A percentile compares a stretch with the other conserved stretches of the same genome.
Evolutionary conservation across 1,140 invertebrate genomes (phyloP).

Genomic region (Frieseomelitta varia): DNA sequence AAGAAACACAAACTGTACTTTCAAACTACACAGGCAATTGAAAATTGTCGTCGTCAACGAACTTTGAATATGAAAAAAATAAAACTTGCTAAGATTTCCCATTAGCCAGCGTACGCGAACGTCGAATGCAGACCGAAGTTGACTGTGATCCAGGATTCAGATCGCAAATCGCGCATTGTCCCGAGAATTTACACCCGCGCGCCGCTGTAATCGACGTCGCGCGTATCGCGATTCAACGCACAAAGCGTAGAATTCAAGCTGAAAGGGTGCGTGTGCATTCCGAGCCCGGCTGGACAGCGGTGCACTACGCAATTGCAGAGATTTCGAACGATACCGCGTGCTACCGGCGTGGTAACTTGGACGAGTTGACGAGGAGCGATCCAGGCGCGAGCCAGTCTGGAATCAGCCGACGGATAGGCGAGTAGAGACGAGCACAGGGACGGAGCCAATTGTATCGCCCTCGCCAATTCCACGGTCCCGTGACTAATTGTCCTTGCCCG

Average conservation of each 20-base stretch:
- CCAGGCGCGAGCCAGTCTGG: background rate
- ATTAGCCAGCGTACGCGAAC: no score
- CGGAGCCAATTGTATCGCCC: conserved; percentile 57
- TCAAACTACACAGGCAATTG: no score
- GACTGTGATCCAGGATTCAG: no score
- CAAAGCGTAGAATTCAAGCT: background rate
- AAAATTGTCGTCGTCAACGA: no score
- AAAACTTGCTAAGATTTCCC: no score
- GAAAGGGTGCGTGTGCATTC: background rate
- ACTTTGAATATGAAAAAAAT: no score
- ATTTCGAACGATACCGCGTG: conserved; percentile 59
- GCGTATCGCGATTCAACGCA: conserved; percentile 1
- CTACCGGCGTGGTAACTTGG: conserved; percentile 27
- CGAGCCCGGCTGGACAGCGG: conserved; percentile 3
- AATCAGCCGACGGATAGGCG: background rate
- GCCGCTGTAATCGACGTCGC: background rate
- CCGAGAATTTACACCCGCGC: no score
- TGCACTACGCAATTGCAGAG: conserved; percentile 44
- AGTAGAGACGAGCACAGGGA: background rate
- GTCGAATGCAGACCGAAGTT: no score
- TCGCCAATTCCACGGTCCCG: conserved; percentile 55
- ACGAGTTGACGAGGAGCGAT: conserved; percentile 3
- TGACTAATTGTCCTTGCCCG: conserved; percentile 62
- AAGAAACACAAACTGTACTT: no score
- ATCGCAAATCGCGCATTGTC: background rate